Percentiles rank a stretch among this genome's conserved stretches.
Evolutionary conservation across 1,140 invertebrate genomes (phyloP).

Genomic region (Penaeus japonicus): DNA sequence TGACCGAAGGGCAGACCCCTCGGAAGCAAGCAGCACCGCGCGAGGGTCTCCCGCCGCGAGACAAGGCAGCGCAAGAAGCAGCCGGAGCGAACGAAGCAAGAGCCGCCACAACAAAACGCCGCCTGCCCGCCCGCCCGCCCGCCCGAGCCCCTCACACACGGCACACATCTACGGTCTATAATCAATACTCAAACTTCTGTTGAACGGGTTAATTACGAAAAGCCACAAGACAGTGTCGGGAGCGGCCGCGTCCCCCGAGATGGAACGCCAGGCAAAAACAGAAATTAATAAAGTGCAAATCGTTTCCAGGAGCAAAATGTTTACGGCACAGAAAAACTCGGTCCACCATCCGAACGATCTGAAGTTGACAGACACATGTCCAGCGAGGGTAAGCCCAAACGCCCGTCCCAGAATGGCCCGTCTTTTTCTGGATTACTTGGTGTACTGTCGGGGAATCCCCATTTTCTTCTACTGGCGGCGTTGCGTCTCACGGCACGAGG

Average conservation of each 20-base stretch:
- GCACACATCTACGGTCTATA: slow-evolving; percentile 29
- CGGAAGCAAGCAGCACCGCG: no score
- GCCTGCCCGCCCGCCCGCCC: background rate
- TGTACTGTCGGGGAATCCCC: slow-evolving; percentile 15
- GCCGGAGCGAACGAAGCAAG: background rate
- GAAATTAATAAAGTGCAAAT: background rate
- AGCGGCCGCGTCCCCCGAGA: background rate
- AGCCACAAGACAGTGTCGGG: background rate
- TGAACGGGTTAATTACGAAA: slow-evolving; percentile 46
- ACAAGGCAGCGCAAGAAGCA: background rate
- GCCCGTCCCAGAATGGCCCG: slow-evolving; percentile 52
- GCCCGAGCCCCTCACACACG: background rate
- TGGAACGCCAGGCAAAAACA: background rate
- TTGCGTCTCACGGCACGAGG: background rate
- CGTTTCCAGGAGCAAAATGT: slow-evolving; percentile 20
- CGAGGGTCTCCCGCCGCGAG: background rate
- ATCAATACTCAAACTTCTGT: slow-evolving; percentile 41
- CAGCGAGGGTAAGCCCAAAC: slow-evolving; percentile 47
- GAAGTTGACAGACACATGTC: slow-evolving; percentile 55
- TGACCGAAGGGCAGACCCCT: no score
- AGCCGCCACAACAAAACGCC: background rate
- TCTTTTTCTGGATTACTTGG: slow-evolving; percentile 53
- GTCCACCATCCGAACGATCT: slow-evolving; percentile 52
- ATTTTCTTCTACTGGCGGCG: background rate
- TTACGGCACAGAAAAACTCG: slow-evolving; percentile 47